Conservation (phyloP, 2,888 invertebrate genomes). For the Agrotis exclamationis region DNA sequence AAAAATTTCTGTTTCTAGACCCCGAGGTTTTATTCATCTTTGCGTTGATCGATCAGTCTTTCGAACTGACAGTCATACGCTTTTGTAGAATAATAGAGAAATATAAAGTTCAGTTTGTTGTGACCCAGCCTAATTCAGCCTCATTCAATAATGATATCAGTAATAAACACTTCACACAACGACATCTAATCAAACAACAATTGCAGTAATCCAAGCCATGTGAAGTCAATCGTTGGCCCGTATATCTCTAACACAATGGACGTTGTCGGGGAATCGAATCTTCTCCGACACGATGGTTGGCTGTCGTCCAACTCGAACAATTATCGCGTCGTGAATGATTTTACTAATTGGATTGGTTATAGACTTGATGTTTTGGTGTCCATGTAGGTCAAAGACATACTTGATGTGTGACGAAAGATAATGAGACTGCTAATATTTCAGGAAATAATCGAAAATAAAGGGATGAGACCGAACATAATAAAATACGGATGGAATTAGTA, state of each 20-base stretch:
- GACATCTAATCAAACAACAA: constrained; percentile 21
- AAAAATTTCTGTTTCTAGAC: no score
- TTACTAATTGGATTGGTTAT: constrained; percentile 61
- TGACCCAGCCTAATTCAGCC: no score
- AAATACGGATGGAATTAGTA: no score
- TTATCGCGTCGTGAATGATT: constrained; percentile 56
- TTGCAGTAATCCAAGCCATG: constrained; percentile 14
- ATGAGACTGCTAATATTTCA: background rate
- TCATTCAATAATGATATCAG: no score
- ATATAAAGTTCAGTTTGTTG: no score
- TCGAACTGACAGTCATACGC: no score
- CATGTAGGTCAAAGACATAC: background rate
- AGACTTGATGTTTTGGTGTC: constrained; percentile 18
- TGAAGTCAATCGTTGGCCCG: constrained; percentile 40
- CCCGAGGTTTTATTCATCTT: no score
- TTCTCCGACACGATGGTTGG: constrained; percentile 63
- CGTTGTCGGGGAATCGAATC: constrained; percentile 62
- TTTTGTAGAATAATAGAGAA: no score
- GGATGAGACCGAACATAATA: background rate
- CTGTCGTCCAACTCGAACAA: constrained; percentile 57
- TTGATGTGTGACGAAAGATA: background rate
- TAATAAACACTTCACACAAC: background rate
- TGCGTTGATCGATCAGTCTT: no score
- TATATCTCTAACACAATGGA: constrained; percentile 48
- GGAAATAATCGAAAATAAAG: background rate